Evolutionary conservation across 2,888 invertebrate genomes (phyloP).

Genomic region (Amphipoea lucens): DNA sequence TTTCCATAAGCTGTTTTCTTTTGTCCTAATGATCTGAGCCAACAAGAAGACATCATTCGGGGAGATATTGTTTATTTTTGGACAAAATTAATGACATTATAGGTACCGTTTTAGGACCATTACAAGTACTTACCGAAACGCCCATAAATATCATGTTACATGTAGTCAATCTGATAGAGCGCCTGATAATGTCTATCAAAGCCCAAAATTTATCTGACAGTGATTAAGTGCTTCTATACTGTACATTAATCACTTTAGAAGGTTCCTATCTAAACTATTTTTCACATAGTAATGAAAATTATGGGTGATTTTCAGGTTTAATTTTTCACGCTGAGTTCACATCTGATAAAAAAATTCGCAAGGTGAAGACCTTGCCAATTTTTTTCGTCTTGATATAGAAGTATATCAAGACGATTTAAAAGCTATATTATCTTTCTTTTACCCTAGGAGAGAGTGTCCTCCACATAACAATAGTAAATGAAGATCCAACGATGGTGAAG

Average conservation of each 20-base stretch:
- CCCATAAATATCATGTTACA: conserved; percentile 7
- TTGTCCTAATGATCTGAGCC: background rate
- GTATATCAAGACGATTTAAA: background rate
- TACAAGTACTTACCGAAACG: conserved; percentile 4
- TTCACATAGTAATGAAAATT: background rate
- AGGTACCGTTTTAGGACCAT: conserved; percentile 8
- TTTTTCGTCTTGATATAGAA: too few species aligned
- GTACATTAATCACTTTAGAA: conserved; percentile 44
- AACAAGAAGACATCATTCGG: background rate
- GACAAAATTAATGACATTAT: background rate
- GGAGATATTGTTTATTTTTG: background rate
- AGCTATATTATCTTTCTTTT: background rate
- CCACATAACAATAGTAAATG: conserved; percentile 99
- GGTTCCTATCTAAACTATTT: conserved; percentile 22
- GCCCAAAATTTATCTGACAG: conserved; percentile 72
- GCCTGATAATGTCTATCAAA: conserved; percentile 74
- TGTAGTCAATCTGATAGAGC: conserved; percentile 79
- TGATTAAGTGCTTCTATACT: conserved; percentile 76
- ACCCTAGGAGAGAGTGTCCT: conserved; percentile 96
- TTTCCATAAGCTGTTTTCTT: background rate
- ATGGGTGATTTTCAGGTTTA: too few species aligned
- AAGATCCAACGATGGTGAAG: conserved; percentile 99
- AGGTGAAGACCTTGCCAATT: too few species aligned
- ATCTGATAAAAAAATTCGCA: background rate
- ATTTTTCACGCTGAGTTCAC: background rate